phyloP scores from a whole-genome alignment of 2,113 vertebrate species.

The Nettapus auritus region DNA sequence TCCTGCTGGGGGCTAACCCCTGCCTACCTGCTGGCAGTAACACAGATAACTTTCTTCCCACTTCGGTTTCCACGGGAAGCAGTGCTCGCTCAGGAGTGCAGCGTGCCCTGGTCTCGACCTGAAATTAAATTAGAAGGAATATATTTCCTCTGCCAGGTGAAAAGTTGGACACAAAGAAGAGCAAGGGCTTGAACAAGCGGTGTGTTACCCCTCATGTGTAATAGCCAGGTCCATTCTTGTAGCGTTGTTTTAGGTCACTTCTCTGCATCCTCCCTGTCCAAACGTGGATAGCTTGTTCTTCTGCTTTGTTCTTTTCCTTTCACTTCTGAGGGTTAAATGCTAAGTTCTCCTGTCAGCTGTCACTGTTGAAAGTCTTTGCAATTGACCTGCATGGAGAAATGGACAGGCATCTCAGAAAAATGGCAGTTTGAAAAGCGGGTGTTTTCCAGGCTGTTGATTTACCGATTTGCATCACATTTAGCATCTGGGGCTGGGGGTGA shows the following conservation, averaged over 20 bases:
- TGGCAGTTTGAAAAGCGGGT: background rate
- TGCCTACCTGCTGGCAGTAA: rapidly evolving
- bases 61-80: background rate
- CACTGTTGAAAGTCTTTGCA: background rate
- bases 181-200: background rate
- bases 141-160: background rate
- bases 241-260: background rate
- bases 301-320: background rate
- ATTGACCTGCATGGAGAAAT: background rate
- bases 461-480: background rate
- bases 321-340: background rate
- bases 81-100: background rate
- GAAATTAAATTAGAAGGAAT: background rate
- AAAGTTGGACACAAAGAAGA: background rate
- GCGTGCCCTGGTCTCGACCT: background rate
- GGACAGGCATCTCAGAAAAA: rapidly evolving
- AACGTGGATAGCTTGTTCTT: background rate
- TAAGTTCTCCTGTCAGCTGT: background rate
- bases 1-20: background rate
- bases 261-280: background rate
- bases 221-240: background rate
- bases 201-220: rapidly evolving
- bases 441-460: background rate
- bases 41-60: background rate
- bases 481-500: background rate